Evolutionary conservation across 2,113 vertebrate genomes (phyloP).

Genomic region (Bettongia penicillata): DNA sequence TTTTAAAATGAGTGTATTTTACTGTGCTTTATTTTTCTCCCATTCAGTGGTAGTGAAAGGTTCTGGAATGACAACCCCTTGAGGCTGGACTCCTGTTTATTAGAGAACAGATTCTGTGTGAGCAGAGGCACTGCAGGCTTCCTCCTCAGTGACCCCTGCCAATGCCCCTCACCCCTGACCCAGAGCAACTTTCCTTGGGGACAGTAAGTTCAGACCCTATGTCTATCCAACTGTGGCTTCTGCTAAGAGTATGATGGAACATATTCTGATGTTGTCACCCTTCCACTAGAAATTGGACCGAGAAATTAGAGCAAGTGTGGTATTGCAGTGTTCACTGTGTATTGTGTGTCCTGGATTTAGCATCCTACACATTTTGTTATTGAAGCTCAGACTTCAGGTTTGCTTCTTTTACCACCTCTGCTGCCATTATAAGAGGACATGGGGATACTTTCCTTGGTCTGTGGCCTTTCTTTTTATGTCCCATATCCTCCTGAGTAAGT

Average conservation of each 20-base stretch:
- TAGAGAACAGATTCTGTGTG: conserved; percentile 69
- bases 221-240: conserved; percentile 68
- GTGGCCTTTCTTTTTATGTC: not conserved
- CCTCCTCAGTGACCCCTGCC: conserved; percentile 71
- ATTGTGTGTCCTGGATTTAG: conserved; percentile 39
- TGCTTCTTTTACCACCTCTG: not conserved
- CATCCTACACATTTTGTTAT: not conserved
- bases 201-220: conserved; percentile 54
- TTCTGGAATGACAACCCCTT: conserved; percentile 64
- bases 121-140: conserved; percentile 59
- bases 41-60: conserved; percentile 54
- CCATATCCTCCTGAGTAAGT: not conserved
- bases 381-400: conserved; percentile 34
- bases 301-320: not conserved
- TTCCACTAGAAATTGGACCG: not conserved
- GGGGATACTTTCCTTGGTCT: not conserved
- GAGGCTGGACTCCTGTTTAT: conserved; percentile 74
- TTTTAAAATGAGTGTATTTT: conserved; percentile 38
- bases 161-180: conserved; percentile 72
- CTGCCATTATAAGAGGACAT: conserved; percentile 33
- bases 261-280: conserved; percentile 73
- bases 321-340: not conserved
- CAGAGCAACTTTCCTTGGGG: conserved; percentile 65
- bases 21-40: conserved; percentile 61
- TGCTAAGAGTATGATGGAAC: conserved; percentile 68